Evolutionary conservation across 2,797 vertebrate species (phyloP), one percentile per base, ranked within the genome.

Genomic region (Enteromius trimaculatus): DNA sequence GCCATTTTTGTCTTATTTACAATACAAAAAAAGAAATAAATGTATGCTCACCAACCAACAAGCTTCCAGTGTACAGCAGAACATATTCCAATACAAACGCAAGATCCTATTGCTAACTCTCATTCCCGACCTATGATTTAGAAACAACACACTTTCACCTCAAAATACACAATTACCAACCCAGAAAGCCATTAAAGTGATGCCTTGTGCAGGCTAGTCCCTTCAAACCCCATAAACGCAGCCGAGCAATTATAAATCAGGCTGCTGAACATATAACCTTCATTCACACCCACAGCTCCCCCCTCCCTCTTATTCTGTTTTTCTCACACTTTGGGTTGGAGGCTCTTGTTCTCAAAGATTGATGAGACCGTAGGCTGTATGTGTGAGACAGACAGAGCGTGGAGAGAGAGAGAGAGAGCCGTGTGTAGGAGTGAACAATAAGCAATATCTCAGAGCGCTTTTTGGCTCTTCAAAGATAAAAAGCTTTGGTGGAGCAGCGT

Each of bases 291-390:
- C 70, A 65, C 70, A 81, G 31, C 21, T 17, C 37, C 47, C 42
- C 49, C 34, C 51, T 69, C 37, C n/a, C 39, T 78, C 19, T 70
- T 42, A 1, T 71, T 78, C 51, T 78, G 75, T 71, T 66, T 72
- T 71, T 82, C 44, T 77, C 80, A 76, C 80, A 66, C 77, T 79
- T 78, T 84, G 21, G 26, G 51, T 62, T 55, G 37, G 70, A 64
- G 62, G 49, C 66, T 65, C 47, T 53, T 65, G 37, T 69, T 80
- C 42, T 82, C 53, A 76, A 69, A 82, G 72, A 72, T 66, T 70
- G 80, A 79, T 82, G 76, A 82, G 55, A 64, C 78, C 8, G 78
- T 60, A 81, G 83, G 72, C 64, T 81, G 23, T 53, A 77, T 62
- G 70, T 64, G 80, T 39, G 80, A 82, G 70, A 82, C 60, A 74